Percentiles rank a stretch among this genome's conserved stretches.
phyloP scores from a whole-genome alignment of 1,140 invertebrate species.

The Phthorimaea operculella region DNA sequence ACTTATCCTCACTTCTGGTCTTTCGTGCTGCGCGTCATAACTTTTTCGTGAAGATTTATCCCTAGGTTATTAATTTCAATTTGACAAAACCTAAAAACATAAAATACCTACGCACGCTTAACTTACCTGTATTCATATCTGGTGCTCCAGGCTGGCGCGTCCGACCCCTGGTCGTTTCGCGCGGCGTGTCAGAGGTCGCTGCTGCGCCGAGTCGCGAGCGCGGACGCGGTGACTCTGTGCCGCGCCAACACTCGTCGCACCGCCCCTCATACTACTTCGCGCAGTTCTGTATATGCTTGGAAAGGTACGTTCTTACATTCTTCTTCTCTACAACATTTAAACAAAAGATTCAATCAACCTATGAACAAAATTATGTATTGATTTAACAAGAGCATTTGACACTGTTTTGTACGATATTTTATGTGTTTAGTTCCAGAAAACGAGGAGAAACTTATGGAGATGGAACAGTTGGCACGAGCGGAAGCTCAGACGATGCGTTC shows the following conservation, averaged over 20 bases:
- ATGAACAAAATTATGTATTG: too few species aligned
- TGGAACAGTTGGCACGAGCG: constrained; percentile 67
- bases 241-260: constrained; percentile 47
- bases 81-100: too few species aligned
- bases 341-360: too few species aligned
- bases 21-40: too few species aligned
- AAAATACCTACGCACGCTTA: too few species aligned
- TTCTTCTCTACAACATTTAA: not conserved
- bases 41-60: too few species aligned
- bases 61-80: too few species aligned
- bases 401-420: too few species aligned
- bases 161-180: constrained; percentile 64
- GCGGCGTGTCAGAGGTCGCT: constrained; percentile 62
- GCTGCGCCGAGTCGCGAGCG: constrained; percentile 61
- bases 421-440: constrained; percentile 52
- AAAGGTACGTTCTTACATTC: constrained; percentile 38
- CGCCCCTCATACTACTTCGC: constrained; percentile 66
- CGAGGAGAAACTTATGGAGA: constrained; percentile 66
- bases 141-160: constrained; percentile 46
- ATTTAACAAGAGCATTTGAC: too few species aligned
- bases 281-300: constrained; percentile 68
- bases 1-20: too few species aligned
- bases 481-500: constrained; percentile 67
- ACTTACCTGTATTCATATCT: too few species aligned
- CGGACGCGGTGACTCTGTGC: constrained; percentile 56